These are phyloP conservation scores for Indri indri DNA, from an alignment of 2,113 vertebrate species.

Conservation along the genomic window DNA sequence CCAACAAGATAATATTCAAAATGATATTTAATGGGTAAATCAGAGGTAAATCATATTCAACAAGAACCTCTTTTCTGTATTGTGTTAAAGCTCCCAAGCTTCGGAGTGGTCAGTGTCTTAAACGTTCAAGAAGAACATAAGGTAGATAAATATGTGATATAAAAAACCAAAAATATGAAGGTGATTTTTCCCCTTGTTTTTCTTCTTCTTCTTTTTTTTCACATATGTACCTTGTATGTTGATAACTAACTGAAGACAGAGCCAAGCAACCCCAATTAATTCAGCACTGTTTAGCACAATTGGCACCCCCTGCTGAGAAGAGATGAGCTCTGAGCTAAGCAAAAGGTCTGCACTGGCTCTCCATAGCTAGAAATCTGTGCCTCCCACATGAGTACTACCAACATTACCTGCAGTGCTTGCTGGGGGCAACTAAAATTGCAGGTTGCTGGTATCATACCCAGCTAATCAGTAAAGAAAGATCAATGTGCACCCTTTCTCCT, in stretches of 20 bases:
- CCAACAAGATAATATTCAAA: not conserved
- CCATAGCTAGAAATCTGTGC: slow-evolving; percentile 37
- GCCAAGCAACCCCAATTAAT: slow-evolving; percentile 74
- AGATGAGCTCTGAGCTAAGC: slow-evolving; percentile 64
- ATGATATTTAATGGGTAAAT: not conserved
- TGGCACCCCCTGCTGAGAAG: slow-evolving; percentile 56
- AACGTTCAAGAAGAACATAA: not conserved
- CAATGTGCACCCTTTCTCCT: not conserved
- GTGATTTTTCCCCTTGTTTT: not conserved
- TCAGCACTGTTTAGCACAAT: slow-evolving; percentile 63
- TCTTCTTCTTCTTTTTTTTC: not conserved
- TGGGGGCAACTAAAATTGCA: slow-evolving; percentile 31
- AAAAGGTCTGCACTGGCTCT: slow-evolving; percentile 62
- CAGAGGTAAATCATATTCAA: not conserved
- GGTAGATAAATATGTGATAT: not conserved
- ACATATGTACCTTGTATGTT: not conserved
- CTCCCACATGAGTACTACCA: not conserved
- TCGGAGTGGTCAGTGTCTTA: not conserved
- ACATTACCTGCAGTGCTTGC: slow-evolving; percentile 42
- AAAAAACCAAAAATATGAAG: not conserved
- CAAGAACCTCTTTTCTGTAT: not conserved
- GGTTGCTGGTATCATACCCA: not conserved
- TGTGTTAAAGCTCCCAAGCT: not conserved
- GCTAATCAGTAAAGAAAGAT: not conserved
- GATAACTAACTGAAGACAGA: slow-evolving; percentile 46